Evolutionary conservation across 1,140 invertebrate genomes (phyloP).

Genomic region (Bradynema listronoti): DNA sequence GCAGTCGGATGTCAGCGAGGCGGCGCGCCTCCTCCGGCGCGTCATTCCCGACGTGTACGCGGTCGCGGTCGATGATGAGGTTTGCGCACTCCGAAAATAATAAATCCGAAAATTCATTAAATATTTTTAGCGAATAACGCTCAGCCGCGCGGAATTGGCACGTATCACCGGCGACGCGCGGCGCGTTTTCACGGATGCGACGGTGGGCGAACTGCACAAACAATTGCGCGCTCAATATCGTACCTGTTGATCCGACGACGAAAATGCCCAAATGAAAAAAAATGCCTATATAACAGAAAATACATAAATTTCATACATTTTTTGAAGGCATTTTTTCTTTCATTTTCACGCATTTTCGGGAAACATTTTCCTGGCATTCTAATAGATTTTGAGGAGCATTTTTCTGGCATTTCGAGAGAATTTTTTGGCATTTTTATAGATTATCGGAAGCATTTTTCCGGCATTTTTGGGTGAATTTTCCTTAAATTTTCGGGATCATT

Average conservation of each 20-base stretch:
- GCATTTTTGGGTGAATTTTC: no score
- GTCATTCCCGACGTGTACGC: slow-evolving; percentile 32
- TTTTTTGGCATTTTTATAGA: no score
- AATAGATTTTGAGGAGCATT: no score
- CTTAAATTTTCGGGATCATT: no score
- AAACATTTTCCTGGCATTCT: no score
- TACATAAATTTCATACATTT: no score
- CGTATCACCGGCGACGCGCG: slow-evolving; percentile 20
- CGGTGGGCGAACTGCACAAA: slow-evolving; percentile 8
- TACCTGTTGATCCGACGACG: slow-evolving; percentile 18
- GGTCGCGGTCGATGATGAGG: slow-evolving; percentile 32
- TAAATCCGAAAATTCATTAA: neutral
- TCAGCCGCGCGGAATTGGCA: slow-evolving; percentile 8
- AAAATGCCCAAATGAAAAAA: no score
- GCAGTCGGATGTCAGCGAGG: slow-evolving; percentile 30
- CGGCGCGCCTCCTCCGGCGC: slow-evolving; percentile 21
- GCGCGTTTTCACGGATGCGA: slow-evolving; percentile 23
- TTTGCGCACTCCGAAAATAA: neutral
- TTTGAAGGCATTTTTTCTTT: no score
- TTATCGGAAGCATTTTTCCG: no score
- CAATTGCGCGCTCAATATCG: slow-evolving; percentile 11
- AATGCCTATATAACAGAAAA: no score
- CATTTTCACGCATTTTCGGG: no score
- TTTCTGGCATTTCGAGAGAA: no score
- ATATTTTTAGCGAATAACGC: neutral